Conservation (phyloP, 2,797 vertebrate species). For the Acrossocheilus fasciatus region DNA sequence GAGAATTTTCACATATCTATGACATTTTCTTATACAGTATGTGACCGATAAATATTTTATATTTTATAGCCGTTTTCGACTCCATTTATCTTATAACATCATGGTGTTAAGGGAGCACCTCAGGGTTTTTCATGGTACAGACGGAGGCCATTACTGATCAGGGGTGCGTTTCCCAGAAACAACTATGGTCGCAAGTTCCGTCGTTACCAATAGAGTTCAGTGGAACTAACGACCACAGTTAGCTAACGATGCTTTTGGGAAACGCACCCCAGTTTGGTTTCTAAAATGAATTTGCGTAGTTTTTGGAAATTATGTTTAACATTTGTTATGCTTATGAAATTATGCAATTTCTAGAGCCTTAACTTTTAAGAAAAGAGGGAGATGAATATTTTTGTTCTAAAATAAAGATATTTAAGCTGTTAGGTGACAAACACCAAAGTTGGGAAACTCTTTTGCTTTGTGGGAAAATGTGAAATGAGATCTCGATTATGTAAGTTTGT, state of each 20-base stretch:
- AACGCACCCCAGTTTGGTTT: background rate
- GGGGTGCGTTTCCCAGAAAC: too few relatives aligned
- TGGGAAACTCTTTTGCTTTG: background rate
- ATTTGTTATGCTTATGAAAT: conserved; percentile 44
- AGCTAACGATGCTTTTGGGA: too few relatives aligned
- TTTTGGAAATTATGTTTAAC: background rate
- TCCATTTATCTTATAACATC: background rate
- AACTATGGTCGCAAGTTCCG: too few relatives aligned
- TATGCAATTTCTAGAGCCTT: conserved; percentile 70
- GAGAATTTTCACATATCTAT: background rate
- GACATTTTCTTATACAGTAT: background rate
- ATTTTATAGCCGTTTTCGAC: background rate
- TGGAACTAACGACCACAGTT: too few relatives aligned
- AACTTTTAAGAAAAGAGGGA: conserved; percentile 54
- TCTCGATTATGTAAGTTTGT: background rate
- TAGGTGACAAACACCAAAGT: conserved; percentile 11
- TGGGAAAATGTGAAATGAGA: background rate
- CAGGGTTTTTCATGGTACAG: conserved; percentile 17
- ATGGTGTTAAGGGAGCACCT: conserved; percentile 9
- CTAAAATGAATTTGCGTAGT: background rate
- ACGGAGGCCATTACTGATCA: background rate
- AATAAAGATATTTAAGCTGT: background rate
- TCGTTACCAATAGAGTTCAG: too few relatives aligned
- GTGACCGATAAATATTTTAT: background rate
- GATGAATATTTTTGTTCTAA: background rate